These are phyloP conservation scores for Lasioglossum figueresi DNA, from an alignment of 2,888 invertebrate species.

Conservation along the genomic window DNA sequence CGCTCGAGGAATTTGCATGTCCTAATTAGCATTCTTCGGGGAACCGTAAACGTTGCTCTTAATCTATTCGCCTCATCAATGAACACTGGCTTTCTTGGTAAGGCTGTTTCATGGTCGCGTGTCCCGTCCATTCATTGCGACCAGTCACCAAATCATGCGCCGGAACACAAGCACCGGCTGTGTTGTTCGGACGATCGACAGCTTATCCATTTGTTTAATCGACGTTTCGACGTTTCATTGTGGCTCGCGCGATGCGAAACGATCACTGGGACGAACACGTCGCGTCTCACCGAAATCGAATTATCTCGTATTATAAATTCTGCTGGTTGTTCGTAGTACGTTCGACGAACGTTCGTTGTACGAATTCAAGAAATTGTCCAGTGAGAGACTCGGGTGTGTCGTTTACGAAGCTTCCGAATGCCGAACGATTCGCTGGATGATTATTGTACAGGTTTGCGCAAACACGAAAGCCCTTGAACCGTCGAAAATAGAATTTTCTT, in stretches of 20 bases:
- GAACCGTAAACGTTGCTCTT: slow-evolving; percentile 47
- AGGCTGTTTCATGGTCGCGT: slow-evolving; percentile 62
- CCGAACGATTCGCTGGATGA: neutral
- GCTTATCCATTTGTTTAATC: neutral
- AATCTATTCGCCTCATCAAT: slow-evolving; percentile 63
- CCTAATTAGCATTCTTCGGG: slow-evolving; percentile 60
- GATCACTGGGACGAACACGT: neutral
- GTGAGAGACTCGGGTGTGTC: neutral
- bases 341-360: too few species aligned
- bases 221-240: neutral
- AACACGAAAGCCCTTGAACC: neutral
- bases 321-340: too few species aligned
- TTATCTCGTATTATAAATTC: neutral
- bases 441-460: neutral
- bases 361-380: neutral
- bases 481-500: neutral
- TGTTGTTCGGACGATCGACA: neutral
- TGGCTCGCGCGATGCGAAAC: neutral
- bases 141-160: slow-evolving; percentile 47
- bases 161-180: slow-evolving; percentile 20
- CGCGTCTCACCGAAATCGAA: neutral
- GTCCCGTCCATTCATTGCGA: slow-evolving; percentile 60
- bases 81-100: slow-evolving; percentile 65
- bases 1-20: slow-evolving; percentile 47
- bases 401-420: neutral